Evolutionary conservation across 2,113 vertebrate genomes (phyloP).

Genomic region (Cryptomyrus ogoouensis): DNA sequence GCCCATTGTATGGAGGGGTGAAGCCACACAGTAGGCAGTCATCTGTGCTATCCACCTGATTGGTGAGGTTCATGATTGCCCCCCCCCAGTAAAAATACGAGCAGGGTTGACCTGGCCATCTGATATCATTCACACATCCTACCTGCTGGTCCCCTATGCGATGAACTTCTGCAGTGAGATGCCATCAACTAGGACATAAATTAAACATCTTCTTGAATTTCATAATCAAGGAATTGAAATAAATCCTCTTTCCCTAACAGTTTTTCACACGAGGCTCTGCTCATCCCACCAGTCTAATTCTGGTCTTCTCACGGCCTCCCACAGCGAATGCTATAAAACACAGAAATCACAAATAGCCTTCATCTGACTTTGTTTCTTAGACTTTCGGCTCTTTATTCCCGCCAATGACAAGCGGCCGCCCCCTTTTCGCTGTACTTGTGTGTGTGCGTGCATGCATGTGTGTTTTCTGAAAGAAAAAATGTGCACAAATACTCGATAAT

Average conservation of each 20-base stretch:
- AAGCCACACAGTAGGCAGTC: conserved; percentile 20
- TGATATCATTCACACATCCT: background rate
- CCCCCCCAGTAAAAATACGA: background rate
- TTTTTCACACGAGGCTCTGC: background rate
- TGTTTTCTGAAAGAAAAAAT: conserved; percentile 32
- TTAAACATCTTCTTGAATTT: conserved; percentile 12
- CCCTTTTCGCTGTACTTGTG: background rate
- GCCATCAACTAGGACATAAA: background rate
- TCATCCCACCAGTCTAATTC: background rate
- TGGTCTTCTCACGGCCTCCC: background rate
- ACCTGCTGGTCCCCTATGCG: background rate
- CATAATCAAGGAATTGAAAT: conserved; percentile 1
- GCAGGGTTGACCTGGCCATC: background rate
- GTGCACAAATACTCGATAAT: conserved; percentile 58
- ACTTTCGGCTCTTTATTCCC: background rate
- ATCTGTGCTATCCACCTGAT: background rate
- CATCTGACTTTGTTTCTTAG: background rate
- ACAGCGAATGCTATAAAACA: background rate
- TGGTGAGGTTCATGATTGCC: background rate
- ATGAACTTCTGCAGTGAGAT: background rate
- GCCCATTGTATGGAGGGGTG: conserved; percentile 53
- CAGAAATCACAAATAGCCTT: background rate
- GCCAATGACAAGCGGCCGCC: background rate
- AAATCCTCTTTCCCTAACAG: conserved; percentile 12
- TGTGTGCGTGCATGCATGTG: conserved; percentile 1